Percentiles rank a stretch among this genome's conserved stretches.
phyloP scores from a whole-genome alignment of 2,888 invertebrate genomes.

The Aplocera efformata region DNA sequence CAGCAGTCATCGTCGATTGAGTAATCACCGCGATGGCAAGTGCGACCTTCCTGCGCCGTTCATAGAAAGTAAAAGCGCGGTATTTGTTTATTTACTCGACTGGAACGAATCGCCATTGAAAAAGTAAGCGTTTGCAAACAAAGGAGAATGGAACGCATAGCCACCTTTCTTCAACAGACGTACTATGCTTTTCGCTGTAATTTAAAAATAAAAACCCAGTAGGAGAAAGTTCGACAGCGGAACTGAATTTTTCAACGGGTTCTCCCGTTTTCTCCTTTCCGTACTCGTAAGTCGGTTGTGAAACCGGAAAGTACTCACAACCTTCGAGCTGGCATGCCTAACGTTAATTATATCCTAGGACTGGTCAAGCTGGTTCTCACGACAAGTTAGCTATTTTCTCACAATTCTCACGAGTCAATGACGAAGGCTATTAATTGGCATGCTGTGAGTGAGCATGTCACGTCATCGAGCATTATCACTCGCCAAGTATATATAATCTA shows the following conservation, averaged over 20 bases:
- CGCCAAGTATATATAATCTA: too few species aligned
- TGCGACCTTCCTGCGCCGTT: slow-evolving; percentile 20
- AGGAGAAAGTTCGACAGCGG: background rate
- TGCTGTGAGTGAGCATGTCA: too few species aligned
- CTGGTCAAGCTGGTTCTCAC: slow-evolving; percentile 13
- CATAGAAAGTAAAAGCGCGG: slow-evolving; percentile 20
- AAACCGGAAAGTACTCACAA: slow-evolving; percentile 4
- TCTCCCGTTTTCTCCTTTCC: too few species aligned
- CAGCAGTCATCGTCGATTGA: slow-evolving; percentile 19
- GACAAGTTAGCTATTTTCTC: slow-evolving; percentile 8
- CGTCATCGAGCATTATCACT: too few species aligned
- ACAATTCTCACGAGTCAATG: slow-evolving; percentile 15
- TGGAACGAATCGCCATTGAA: slow-evolving; percentile 5
- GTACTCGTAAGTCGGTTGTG: background rate
- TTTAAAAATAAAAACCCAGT: too few species aligned
- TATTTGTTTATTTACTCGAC: slow-evolving; percentile 5
- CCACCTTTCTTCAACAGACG: too few species aligned
- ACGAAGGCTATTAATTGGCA: background rate
- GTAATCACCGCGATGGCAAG: slow-evolving; percentile 15
- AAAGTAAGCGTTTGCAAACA: background rate
- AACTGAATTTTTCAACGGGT: too few species aligned
- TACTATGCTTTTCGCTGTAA: too few species aligned
- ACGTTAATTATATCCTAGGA: background rate
- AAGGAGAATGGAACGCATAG: too few species aligned
- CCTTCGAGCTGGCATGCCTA: slow-evolving; percentile 1